phyloP scores from a whole-genome alignment of 2,888 invertebrate species.

The Stenotaenia linearis region DNA sequence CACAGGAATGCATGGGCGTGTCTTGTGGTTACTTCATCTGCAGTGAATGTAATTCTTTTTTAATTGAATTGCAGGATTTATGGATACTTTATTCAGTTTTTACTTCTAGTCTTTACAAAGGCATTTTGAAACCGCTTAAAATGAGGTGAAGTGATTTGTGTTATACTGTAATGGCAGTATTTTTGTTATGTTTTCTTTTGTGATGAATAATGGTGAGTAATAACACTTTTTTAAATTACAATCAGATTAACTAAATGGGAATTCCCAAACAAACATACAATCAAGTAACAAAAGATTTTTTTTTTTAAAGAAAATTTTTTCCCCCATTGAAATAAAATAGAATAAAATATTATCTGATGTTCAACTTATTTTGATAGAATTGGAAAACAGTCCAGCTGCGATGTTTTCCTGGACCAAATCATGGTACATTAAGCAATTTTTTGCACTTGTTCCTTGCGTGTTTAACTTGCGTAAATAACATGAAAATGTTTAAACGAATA shows the following conservation, averaged over 20 bases:
- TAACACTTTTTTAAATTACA: too few relatives aligned
- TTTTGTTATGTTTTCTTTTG: too few relatives aligned
- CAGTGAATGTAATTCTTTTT: too few relatives aligned
- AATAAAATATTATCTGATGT: background rate
- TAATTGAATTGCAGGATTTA: too few relatives aligned
- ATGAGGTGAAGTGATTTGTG: too few relatives aligned
- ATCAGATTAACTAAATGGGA: too few relatives aligned
- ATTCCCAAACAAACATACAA: background rate
- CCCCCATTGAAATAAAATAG: background rate
- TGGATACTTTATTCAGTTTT: too few relatives aligned
- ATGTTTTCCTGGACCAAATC: background rate
- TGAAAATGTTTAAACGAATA: background rate
- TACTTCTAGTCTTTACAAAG: too few relatives aligned
- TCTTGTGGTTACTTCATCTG: too few relatives aligned
- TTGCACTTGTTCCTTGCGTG: background rate
- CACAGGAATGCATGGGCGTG: background rate
- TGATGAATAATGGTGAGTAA: too few relatives aligned
- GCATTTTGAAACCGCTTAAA: too few relatives aligned
- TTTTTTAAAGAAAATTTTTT: background rate
- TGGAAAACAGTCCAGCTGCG: constrained; percentile 3
- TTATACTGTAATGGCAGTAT: too few relatives aligned
- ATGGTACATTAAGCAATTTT: constrained; percentile 22
- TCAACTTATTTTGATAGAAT: constrained; percentile 2
- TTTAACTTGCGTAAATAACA: background rate
- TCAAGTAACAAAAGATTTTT: background rate